Conservation (phyloP, 2,113 vertebrate species). For the Hippocampus mohnikei region DNA sequence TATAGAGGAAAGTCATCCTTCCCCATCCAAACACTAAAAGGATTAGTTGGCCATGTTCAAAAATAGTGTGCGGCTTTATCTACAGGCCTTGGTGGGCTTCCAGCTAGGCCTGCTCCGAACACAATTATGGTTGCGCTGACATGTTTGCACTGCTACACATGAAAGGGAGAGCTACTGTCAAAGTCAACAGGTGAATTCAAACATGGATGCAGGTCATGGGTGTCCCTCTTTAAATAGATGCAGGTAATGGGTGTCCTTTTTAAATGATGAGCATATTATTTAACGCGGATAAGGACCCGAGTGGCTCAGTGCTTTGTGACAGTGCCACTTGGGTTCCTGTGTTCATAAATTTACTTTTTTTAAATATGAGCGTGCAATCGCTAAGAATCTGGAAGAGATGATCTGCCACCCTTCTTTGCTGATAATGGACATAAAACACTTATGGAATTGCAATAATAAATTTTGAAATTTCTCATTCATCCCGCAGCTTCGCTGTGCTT, state of each 20-base stretch:
- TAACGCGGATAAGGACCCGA: neutral
- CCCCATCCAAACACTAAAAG: conserved; percentile 45
- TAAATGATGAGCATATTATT: neutral
- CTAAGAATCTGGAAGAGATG: neutral
- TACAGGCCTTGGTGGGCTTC: conserved; percentile 31
- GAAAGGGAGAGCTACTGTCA: conserved; percentile 3
- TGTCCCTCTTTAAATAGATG: neutral
- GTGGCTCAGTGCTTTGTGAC: neutral
- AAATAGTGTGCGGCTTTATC: conserved; percentile 49
- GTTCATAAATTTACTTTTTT: neutral
- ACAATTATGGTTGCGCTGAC: conserved; percentile 14
- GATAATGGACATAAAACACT: neutral
- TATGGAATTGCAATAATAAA: neutral
- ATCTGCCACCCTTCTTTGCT: neutral
- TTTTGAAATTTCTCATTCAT: too few relatives aligned
- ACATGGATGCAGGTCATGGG: neutral
- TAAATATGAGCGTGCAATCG: neutral
- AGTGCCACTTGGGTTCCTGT: neutral
- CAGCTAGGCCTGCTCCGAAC: conserved; percentile 33
- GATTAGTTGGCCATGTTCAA: conserved; percentile 55
- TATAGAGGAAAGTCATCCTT: conserved; percentile 33
- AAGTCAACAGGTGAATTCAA: conserved; percentile 5
- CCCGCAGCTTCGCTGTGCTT: too few relatives aligned
- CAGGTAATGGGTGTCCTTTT: conserved; percentile 2
- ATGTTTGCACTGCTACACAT: conserved; percentile 7